These are phyloP conservation scores for Heliothis subflexa DNA, from an alignment of 1,140 invertebrate species.

Conservation along the genomic window DNA sequence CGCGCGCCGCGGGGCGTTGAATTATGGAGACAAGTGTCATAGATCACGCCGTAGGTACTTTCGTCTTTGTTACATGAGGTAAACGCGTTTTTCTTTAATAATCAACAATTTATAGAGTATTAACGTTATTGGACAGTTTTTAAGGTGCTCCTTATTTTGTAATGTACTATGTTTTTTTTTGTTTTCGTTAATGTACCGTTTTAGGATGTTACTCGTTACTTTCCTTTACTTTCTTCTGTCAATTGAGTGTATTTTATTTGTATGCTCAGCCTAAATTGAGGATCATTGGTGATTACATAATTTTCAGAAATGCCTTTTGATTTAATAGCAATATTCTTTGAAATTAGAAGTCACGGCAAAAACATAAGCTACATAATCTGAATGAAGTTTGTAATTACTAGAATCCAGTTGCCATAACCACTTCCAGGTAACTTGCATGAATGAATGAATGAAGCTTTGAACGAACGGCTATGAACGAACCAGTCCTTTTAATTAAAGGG, in stretches of 20 bases:
- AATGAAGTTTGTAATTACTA: background rate
- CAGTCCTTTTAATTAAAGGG: slow-evolving; percentile 1
- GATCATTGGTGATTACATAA: background rate
- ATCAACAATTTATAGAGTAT: slow-evolving; percentile 37
- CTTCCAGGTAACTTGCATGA: background rate
- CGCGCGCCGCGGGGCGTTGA: slow-evolving; percentile 41
- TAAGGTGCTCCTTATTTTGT: slow-evolving; percentile 1
- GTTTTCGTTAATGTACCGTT: background rate
- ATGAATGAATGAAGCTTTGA: slow-evolving; percentile 1
- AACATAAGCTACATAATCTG: background rate
- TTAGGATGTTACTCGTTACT: background rate
- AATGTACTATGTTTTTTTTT: background rate
- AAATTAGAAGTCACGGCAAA: background rate
- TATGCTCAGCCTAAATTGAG: background rate
- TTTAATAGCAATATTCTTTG: background rate
- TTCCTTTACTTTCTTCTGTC: background rate
- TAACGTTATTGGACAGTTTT: slow-evolving; percentile 33
- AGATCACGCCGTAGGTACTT: slow-evolving; percentile 46
- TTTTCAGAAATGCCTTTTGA: background rate
- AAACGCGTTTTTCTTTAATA: slow-evolving; percentile 42
- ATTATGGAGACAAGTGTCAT: slow-evolving; percentile 40
- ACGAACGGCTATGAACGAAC: background rate
- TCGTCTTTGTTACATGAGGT: slow-evolving; percentile 43
- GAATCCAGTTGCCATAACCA: background rate
- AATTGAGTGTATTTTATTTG: background rate